Evolutionary conservation across 2,797 vertebrate genomes (phyloP).

Genomic region (Onychomys leucogaster): DNA sequence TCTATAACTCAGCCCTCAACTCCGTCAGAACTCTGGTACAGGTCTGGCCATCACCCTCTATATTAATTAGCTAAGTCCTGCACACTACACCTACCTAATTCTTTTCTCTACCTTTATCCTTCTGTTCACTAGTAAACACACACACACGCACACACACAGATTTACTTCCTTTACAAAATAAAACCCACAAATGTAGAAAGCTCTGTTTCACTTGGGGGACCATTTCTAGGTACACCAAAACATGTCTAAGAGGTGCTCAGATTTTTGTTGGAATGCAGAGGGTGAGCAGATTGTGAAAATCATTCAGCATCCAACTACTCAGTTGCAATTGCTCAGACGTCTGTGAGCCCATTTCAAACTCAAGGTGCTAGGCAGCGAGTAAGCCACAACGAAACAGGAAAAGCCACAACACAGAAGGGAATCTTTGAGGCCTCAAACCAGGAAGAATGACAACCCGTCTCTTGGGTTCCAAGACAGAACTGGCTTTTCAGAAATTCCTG

Average conservation of each 20-base stretch:
- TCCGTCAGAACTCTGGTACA: neutral
- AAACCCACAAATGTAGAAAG: neutral
- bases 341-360: neutral
- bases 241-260: neutral
- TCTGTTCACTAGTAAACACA: neutral
- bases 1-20: neutral
- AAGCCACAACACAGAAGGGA: neutral
- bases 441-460: neutral
- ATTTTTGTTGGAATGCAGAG: neutral
- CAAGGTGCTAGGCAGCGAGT: neutral
- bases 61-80: neutral
- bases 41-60: neutral
- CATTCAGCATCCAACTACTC: neutral
- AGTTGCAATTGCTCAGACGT: neutral
- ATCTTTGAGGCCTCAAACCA: neutral
- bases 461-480: slow-evolving; percentile 29
- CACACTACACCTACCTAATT: neutral
- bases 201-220: neutral
- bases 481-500: neutral
- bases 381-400: neutral
- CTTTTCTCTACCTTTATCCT: neutral
- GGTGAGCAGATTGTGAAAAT: neutral
- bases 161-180: slow-evolving; percentile 1
- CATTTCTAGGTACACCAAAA: slow-evolving; percentile 2
- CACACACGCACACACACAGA: neutral